These are phyloP conservation scores for Dipodomys ordii DNA, from an alignment of 2,113 vertebrate species.

Conservation along the genomic window DNA sequence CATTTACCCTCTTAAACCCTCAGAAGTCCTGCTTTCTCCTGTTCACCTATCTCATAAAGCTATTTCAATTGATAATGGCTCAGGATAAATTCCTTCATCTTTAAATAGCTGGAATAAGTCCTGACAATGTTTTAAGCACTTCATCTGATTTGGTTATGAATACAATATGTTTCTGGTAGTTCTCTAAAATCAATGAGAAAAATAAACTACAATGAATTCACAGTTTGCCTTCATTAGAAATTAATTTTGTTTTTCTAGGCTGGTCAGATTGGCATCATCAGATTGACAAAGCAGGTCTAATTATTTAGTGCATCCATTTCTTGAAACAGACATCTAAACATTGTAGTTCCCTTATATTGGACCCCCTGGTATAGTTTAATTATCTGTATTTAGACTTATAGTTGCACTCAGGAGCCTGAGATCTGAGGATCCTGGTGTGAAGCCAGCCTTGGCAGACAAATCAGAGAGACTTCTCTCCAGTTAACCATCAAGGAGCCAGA, in stretches of 20 bases:
- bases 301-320: not conserved
- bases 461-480: too few relatives aligned
- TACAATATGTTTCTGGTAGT: not conserved
- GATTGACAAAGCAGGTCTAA: not conserved
- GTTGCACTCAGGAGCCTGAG: not conserved
- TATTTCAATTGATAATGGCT: not conserved
- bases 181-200: not conserved
- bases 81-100: not conserved
- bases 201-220: not conserved
- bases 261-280: not conserved
- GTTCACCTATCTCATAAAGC: not conserved
- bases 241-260: not conserved
- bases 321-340: too few relatives aligned
- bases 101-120: fast-evolving
- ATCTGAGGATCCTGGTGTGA: too few relatives aligned
- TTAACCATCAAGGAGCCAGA: too few relatives aligned
- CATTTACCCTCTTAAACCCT: not conserved
- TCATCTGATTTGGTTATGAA: not conserved
- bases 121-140: not conserved
- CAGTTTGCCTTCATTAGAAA: not conserved
- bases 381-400: not conserved
- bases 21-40: not conserved
- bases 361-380: not conserved
- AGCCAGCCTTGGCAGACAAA: too few relatives aligned
- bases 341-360: not conserved